A percentile compares a stretch with the other conserved stretches of the same genome.
These are phyloP conservation scores for Leptinotarsa haldemani DNA, from an alignment of 2,888 invertebrate genomes.

Conservation along the genomic window DNA sequence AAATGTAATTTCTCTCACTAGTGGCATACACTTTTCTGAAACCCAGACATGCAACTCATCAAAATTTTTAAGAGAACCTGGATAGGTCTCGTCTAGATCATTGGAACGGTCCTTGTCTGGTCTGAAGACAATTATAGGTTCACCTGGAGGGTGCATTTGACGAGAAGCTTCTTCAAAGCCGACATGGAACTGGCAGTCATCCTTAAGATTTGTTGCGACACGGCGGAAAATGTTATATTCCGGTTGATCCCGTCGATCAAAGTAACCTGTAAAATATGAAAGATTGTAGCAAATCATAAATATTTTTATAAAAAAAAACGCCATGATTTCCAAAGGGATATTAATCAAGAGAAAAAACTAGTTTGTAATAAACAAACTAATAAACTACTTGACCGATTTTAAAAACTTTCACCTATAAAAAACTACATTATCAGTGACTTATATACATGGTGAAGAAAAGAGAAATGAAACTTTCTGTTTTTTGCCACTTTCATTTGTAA, in stretches of 20 bases:
- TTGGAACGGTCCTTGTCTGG: conserved; percentile 83
- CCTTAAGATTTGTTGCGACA: conserved; percentile 88
- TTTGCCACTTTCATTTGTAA: too few relatives aligned
- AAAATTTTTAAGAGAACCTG: conserved; percentile 77
- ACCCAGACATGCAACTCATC: conserved; percentile 92
- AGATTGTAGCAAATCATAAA: too few relatives aligned
- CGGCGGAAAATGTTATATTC: conserved; percentile 84
- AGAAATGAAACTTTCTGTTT: too few relatives aligned
- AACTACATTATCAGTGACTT: too few relatives aligned
- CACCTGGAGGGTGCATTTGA: conserved; percentile 88
- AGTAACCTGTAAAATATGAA: conserved; percentile 69
- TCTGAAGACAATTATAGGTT: conserved; percentile 82
- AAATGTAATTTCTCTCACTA: conserved; percentile 98
- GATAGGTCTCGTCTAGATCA: conserved; percentile 85
- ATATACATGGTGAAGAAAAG: too few relatives aligned
- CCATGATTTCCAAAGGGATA: too few relatives aligned
- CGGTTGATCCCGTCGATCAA: conserved; percentile 82
- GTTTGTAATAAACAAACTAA: too few relatives aligned
- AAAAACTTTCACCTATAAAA: too few relatives aligned
- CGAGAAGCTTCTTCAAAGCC: conserved; percentile 87
- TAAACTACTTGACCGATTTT: too few relatives aligned
- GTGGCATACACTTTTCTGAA: conserved; percentile 92
- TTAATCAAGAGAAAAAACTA: too few relatives aligned
- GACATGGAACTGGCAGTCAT: conserved; percentile 95
- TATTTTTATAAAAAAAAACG: too few relatives aligned